These are phyloP conservation scores for Macquaria australasica DNA, from an alignment of 2,113 vertebrate genomes.

Conservation along the genomic window DNA sequence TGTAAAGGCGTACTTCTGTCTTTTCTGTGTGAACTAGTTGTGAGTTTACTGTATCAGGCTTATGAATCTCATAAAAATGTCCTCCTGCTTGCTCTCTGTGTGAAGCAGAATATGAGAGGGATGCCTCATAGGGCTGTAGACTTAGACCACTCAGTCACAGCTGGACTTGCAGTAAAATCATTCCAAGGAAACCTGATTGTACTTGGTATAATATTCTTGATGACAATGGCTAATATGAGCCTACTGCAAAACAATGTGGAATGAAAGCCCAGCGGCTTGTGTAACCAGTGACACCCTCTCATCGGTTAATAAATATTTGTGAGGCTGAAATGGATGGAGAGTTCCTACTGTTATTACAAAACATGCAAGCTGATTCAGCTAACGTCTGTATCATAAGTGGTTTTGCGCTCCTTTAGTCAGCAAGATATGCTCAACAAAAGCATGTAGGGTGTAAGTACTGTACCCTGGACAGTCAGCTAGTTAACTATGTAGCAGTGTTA, in stretches of 20 bases:
- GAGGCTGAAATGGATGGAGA: background rate
- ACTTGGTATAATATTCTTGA: constrained; percentile 9
- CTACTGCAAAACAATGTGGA: background rate
- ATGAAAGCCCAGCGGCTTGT: constrained; percentile 13
- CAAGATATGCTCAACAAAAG: background rate
- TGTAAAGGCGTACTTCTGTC: background rate
- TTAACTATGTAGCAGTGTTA: background rate
- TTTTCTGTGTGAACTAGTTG: background rate
- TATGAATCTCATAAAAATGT: background rate
- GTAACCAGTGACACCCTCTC: constrained; percentile 9
- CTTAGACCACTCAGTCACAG: background rate
- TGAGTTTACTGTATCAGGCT: background rate
- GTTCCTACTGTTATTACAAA: background rate
- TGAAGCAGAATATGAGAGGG: background rate
- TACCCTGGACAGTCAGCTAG: background rate
- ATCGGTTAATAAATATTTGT: background rate
- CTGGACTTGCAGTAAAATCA: constrained; percentile 3
- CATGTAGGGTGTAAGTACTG: background rate
- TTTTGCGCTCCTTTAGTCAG: constrained; percentile 17
- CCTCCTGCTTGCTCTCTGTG: background rate
- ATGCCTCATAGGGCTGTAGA: background rate
- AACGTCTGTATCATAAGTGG: background rate
- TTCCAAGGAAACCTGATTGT: background rate
- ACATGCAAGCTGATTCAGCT: constrained; percentile 4
- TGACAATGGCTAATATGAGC: constrained; percentile 33